Base-by-base conservation (phyloP, 2,888 invertebrate species). In the Falcaria lacertinaria region DNA sequence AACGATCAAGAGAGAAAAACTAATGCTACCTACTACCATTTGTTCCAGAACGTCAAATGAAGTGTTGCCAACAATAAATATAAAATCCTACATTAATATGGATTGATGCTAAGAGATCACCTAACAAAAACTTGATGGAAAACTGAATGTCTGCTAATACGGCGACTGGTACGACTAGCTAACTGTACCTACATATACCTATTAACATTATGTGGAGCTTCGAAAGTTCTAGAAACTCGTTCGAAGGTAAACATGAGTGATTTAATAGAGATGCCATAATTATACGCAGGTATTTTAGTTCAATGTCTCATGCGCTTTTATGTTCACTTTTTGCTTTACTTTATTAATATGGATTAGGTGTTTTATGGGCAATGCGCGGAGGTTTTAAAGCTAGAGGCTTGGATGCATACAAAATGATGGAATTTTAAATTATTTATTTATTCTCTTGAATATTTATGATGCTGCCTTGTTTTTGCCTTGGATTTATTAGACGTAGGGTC, bases 71-170 rank as follows among this genome's bases (percentile, higher is more conserved):
- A n/a, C n/a, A n/a, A n/a, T n/a, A n/a, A n/a, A n/a, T n/a, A n/a
- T n/a, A n/a, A n/a, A n/a, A n/a, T n/a, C n/a, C n/a, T n/a, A n/a
- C n/a, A n/a, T n/a, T n/a, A n/a, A 44, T 36, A 36, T 49, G 51
- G 55, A 51, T 55, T 58, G 47, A 54, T 48, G 47, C n/a, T 5
- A 2, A 28, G 11, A 11, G 7, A 11, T 28, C 28, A 8, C 7
- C 2, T 46, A 47, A 45, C 36, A 54, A 52, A 59, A 56, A 55
- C 56, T 53, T 48, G 57, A 68, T 69, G 62, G 66, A 73, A 70
- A 73, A 70, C 58, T 43, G 60, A 55, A 55, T 50, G 45, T 47
- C 45, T 28, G 43, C 60, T 53, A 43, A 65, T 64, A 78, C 58
- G 69, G 75, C 47, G 69, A 66, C 67, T 44, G 45, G 72, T 57